Conservation (phyloP, 2,797 vertebrate genomes). For the Pitangus sulphuratus region DNA sequence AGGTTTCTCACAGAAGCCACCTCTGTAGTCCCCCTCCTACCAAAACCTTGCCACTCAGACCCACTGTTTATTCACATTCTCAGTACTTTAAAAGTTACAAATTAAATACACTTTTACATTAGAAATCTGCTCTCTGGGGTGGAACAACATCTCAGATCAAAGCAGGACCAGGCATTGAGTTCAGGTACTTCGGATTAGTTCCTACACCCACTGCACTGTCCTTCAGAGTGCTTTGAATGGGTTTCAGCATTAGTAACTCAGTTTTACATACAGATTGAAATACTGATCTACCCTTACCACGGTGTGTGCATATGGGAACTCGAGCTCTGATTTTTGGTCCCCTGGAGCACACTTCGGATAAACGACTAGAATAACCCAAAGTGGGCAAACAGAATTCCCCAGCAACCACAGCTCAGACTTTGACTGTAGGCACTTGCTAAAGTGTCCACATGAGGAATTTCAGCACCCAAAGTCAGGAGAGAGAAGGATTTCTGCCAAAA, state of each 20-base stretch:
- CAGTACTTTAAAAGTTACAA: background rate
- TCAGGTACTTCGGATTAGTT: background rate
- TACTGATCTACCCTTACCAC: background rate
- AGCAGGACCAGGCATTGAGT: background rate
- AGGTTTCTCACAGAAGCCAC: background rate
- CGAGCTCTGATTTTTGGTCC: background rate
- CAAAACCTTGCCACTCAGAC: background rate
- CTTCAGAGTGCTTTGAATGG: background rate
- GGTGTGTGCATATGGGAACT: rapidly evolving
- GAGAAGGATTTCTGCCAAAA: background rate
- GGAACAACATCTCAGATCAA: background rate
- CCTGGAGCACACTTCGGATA: background rate
- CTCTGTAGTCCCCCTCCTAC: background rate
- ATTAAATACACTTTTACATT: background rate
- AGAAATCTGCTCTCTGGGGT: background rate
- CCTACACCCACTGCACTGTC: background rate
- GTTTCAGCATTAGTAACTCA: background rate
- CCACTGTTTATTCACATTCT: background rate
- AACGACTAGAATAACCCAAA: background rate
- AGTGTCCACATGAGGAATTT: rapidly evolving
- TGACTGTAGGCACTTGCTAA: background rate
- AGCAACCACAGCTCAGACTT: rapidly evolving
- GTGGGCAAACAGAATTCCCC: rapidly evolving
- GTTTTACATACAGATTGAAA: background rate
- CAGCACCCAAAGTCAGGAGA: background rate